phyloP scores from a whole-genome alignment of 2,113 vertebrate species.

The Pterocles gutturalis region DNA sequence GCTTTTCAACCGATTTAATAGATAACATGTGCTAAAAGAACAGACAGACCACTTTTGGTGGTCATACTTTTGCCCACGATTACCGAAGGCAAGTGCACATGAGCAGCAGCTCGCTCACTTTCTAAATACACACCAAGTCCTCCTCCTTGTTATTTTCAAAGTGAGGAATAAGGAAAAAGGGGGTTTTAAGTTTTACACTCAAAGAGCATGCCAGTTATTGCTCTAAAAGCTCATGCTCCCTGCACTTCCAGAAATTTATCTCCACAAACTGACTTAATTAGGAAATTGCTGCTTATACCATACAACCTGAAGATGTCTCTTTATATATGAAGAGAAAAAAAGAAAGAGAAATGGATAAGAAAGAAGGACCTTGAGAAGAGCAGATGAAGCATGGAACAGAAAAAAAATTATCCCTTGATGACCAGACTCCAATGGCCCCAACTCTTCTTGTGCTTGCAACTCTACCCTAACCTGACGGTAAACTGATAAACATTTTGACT shows the following conservation, averaged over 20 bases:
- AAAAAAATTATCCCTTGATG: not conserved
- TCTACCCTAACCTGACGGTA: not conserved
- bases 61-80: not conserved
- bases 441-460: not conserved
- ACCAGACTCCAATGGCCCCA: not conserved
- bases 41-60: not conserved
- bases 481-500: rapidly evolving
- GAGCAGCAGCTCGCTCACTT: not conserved
- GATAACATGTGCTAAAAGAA: not conserved
- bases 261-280: not conserved
- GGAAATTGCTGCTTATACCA: not conserved
- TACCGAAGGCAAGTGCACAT: not conserved
- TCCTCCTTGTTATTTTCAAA: not conserved
- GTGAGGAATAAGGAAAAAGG: not conserved
- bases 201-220: not conserved
- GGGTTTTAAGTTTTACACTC: not conserved
- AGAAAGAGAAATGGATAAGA: not conserved
- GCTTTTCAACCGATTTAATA: not conserved
- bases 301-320: not conserved
- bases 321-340: not conserved
- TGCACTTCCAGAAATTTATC: not conserved
- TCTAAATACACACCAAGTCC: not conserved
- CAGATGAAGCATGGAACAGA: not conserved
- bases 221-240: not conserved
- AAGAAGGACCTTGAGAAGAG: not conserved